These are phyloP conservation scores for Phenacoccus solenopsis DNA, from an alignment of 1,140 invertebrate species.

Conservation along the genomic window DNA sequence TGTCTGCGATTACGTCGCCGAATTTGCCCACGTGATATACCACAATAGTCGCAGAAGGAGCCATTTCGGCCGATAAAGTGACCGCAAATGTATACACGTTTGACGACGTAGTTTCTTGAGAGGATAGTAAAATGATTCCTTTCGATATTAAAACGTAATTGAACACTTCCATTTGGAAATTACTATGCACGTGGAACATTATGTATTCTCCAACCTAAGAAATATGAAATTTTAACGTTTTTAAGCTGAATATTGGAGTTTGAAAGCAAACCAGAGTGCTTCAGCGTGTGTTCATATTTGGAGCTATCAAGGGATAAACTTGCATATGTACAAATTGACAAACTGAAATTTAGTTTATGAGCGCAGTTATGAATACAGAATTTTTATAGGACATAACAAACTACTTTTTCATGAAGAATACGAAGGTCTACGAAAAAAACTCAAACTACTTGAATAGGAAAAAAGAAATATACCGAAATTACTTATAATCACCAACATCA, in stretches of 20 bases:
- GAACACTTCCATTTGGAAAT: slow-evolving; percentile 78
- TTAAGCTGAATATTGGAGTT: neutral
- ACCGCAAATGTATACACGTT: slow-evolving; percentile 76
- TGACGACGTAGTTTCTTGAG: slow-evolving; percentile 54
- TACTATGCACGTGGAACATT: slow-evolving; percentile 84
- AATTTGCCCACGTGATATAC: slow-evolving; percentile 74
- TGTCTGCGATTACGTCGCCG: slow-evolving; percentile 79
- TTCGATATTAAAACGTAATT: slow-evolving; percentile 85
- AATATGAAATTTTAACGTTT: slow-evolving; percentile 20
- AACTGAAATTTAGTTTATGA: no score
- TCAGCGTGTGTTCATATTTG: neutral
- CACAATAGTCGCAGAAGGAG: slow-evolving; percentile 76
- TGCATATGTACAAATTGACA: no score
- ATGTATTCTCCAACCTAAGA: slow-evolving; percentile 80
- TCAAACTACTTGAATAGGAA: no score
- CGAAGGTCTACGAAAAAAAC: no score
- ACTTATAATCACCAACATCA: no score
- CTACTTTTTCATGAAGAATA: no score
- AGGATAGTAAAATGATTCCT: slow-evolving; percentile 58
- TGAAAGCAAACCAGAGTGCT: neutral
- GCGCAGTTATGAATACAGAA: no score
- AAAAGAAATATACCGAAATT: no score
- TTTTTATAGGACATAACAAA: no score
- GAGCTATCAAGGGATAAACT: no score
- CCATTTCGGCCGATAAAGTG: slow-evolving; percentile 83